Base-by-base conservation (phyloP, 2,888 invertebrate species). In the Neocrepidodera transversa region DNA sequence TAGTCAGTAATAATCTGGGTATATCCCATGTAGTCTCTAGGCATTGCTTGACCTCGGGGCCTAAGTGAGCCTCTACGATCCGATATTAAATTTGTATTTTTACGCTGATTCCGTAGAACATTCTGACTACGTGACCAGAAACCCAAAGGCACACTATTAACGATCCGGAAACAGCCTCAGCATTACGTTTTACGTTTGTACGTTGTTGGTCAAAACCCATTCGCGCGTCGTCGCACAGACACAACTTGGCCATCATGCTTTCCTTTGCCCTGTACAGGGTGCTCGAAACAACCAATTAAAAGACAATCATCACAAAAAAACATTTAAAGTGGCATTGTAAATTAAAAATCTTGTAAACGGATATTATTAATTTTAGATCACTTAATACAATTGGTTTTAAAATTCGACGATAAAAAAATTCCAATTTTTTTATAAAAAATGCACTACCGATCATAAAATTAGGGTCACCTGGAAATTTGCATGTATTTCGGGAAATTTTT, bases 21-120 rank as follows among this genome's bases (percentile, higher is more conserved):
- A 73, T 69, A 69, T 67, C 68, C 66, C 64, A 60, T 61, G 64
- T 64, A 58, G 64, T 59, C 63, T 55, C 58, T 47, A 49, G 58
- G 60, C 63, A 40, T 57, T 67, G 69, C 68, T 68, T 67, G 73
- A 71, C 73, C 73, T 72, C 70, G 63, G 70, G 70, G 69, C 69
- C 66, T 55, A 64, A 70, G 69, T 68, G 72, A 72, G 73, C 74
- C 74, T 73, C 75, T 73, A 71, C 73, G 73, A 74, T 71, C 76
- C 76, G 82, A 83, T 83, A 83, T 83, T 83, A 84, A 84, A 83
- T 83, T 83, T 84, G 83, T 84, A 84, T 83, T 83, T 84, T 83
- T 83, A 83, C 83, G 83, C 83, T 82, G 83, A 83, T 84, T 84
- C 83, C 81, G 81, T 81, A 80, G 82, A 81, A 81, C 80, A 81